A percentile compares a stretch with the other conserved stretches of the same genome.
Conservation (phyloP, 2,888 invertebrate species). For the Bombylius discolor region DNA sequence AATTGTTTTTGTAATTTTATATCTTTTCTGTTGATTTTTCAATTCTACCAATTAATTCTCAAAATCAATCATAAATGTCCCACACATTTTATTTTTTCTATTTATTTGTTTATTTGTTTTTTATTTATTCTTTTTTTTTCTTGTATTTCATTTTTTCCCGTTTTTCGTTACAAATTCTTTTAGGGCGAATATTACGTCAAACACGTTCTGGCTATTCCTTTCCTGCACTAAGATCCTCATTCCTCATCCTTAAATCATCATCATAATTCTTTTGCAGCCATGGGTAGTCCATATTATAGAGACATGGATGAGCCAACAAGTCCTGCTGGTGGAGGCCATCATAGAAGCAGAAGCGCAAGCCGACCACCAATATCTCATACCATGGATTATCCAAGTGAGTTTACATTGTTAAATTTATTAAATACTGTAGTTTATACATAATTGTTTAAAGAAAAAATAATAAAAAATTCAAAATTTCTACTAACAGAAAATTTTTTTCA, state of each 20-base stretch:
- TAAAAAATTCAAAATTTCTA: not conserved
- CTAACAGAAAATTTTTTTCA: too few species aligned
- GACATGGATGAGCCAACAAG: slow-evolving; percentile 74
- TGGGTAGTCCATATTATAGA: slow-evolving; percentile 55
- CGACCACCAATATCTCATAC: slow-evolving; percentile 49
- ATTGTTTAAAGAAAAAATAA: too few species aligned
- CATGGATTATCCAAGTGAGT: slow-evolving; percentile 45
- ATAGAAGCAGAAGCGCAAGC: slow-evolving; percentile 69
- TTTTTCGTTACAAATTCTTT: slow-evolving; percentile 10
- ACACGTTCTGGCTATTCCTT: slow-evolving; percentile 26
- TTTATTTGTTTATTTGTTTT: not conserved
- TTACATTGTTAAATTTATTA: slow-evolving; percentile 10
- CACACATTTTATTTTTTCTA: too few species aligned
- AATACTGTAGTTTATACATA: not conserved
- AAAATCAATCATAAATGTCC: too few species aligned
- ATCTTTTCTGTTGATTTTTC: too few species aligned
- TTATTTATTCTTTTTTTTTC: not conserved
- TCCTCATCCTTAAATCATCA: slow-evolving; percentile 39
- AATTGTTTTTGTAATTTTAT: too few species aligned
- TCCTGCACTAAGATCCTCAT: slow-evolving; percentile 26
- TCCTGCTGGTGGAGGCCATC: slow-evolving; percentile 72
- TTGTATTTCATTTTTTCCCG: not conserved
- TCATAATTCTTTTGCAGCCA: slow-evolving; percentile 38
- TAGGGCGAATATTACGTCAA: slow-evolving; percentile 22
- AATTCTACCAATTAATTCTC: too few species aligned